Base-by-base conservation (phyloP, 2,113 vertebrate species). In the Lagopus leucura region DNA sequence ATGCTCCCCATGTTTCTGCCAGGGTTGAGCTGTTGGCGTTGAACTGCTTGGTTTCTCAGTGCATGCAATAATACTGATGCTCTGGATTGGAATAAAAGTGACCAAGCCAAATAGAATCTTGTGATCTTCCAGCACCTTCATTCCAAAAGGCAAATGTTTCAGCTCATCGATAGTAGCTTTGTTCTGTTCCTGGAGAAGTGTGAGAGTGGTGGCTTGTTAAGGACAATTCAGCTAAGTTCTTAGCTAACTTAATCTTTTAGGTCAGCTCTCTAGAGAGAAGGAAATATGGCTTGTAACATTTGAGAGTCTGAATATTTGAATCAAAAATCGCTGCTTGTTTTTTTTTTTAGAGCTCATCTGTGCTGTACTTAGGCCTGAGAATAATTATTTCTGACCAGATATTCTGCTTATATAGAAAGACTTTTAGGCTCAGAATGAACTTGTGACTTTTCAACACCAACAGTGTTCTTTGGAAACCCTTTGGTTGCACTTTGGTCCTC, bases 281-380 rank as follows among this genome's bases (percentile, higher is more conserved):
- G 78, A 54, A 94, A 11, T 79, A 43, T 7, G 79, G 25, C 27
- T 47, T 65, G 9, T 0, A 78, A 52, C 54, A 25, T 79, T 52
- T 75, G 38, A 18, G 58, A 82, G 34, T 73, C 48, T 75, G 40
- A 87, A 79, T 79, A 92, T 57, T 91, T 82, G 71, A 93, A 47
- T 85, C 11, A 12, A 78, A 67, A 90, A 60, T 75, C 40, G 16
- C 73, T 65, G 7, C 38, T 47, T 84, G 22, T 24, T 32, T 64
- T 92, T 93, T 86, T 60, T 92, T 93, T 91, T 85, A 65, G 36
- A 85, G 36, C 34, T 70, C 73, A 5, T 66, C 65, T 72, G 84
- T 91, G 38, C 71, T 76, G 0, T 72, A 82, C 63, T 20, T 67
- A 73, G 52, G 58, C 43, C 38, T 87, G 63, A 75, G 92, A 82